A percentile compares a stretch with the other conserved stretches of the same genome.
phyloP scores from a whole-genome alignment of 1,140 invertebrate genomes.

The Heliconius hewitsoni region DNA sequence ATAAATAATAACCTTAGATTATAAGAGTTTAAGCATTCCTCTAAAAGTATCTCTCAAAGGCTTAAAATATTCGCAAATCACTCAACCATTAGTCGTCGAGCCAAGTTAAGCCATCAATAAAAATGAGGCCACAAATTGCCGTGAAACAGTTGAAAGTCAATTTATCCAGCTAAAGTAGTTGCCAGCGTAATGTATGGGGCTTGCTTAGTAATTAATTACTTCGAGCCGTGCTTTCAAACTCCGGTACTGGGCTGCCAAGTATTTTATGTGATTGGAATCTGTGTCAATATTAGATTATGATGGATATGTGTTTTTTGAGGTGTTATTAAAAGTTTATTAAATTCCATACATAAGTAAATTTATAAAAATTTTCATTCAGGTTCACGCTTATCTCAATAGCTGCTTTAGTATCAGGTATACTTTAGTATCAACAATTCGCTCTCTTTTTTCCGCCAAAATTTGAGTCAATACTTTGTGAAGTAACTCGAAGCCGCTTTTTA shows the following conservation, averaged over 20 bases:
- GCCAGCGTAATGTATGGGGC: conserved; percentile 35
- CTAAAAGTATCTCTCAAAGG: not conserved
- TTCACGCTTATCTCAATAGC: too few species aligned
- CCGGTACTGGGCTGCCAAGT: not conserved
- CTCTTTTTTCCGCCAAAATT: too few species aligned
- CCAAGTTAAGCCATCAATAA: conserved; percentile 35
- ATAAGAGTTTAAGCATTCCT: not conserved
- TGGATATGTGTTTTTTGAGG: not conserved
- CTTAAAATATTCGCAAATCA: conserved; percentile 3
- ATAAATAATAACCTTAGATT: too few species aligned
- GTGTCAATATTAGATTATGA: not conserved
- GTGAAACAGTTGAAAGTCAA: conserved; percentile 41
- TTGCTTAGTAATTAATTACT: conserved; percentile 43
- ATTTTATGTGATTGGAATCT: conserved; percentile 1
- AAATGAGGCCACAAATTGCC: conserved; percentile 38
- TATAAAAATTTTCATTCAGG: too few species aligned
- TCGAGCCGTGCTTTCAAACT: conserved; percentile 6
- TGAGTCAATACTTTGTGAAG: too few species aligned
- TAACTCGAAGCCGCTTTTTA: too few species aligned
- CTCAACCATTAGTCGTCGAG: conserved; percentile 10
- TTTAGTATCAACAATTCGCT: too few species aligned
- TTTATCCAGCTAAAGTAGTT: conserved; percentile 40
- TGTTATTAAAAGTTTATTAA: not conserved
- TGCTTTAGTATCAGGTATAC: too few species aligned
- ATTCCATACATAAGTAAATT: too few species aligned